Conservation (phyloP, 2,797 vertebrate species). For the Eutrigla gurnardus region DNA sequence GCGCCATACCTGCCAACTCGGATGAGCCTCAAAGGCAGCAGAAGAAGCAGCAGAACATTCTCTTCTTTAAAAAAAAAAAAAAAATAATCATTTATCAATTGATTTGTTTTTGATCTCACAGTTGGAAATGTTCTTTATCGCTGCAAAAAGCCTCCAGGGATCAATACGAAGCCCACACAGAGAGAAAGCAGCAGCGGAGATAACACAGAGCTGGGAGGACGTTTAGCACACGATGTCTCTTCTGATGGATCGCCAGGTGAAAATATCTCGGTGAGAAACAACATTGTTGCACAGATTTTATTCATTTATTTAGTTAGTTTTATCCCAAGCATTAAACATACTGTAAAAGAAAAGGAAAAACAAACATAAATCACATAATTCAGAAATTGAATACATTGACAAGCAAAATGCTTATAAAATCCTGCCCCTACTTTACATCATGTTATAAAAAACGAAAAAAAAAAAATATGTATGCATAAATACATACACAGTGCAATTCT, state of each 20-base stretch:
- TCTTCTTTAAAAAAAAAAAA: neutral
- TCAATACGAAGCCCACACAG: conserved; percentile 13
- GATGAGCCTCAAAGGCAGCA: conserved; percentile 43
- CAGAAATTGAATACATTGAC: no score
- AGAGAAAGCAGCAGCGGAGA: conserved; percentile 10
- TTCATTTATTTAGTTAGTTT: no score
- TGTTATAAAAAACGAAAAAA: no score
- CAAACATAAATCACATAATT: no score
- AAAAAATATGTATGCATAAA: no score
- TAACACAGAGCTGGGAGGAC: neutral
- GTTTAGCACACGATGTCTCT: neutral
- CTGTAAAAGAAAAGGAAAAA: no score
- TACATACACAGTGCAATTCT: no score
- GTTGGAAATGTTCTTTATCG: conserved; percentile 20
- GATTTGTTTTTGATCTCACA: conserved; percentile 24
- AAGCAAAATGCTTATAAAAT: no score
- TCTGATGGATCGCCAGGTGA: neutral
- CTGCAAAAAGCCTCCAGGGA: conserved; percentile 20
- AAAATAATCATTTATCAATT: neutral
- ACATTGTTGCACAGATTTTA: no score
- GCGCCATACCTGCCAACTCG: conserved; percentile 56
- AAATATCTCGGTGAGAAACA: no score
- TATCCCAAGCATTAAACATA: no score
- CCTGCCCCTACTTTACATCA: no score
- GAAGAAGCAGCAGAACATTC: neutral